Evolutionary conservation across 2,797 vertebrate genomes (phyloP).

Genomic region (Lepilemur ruficaudatus): DNA sequence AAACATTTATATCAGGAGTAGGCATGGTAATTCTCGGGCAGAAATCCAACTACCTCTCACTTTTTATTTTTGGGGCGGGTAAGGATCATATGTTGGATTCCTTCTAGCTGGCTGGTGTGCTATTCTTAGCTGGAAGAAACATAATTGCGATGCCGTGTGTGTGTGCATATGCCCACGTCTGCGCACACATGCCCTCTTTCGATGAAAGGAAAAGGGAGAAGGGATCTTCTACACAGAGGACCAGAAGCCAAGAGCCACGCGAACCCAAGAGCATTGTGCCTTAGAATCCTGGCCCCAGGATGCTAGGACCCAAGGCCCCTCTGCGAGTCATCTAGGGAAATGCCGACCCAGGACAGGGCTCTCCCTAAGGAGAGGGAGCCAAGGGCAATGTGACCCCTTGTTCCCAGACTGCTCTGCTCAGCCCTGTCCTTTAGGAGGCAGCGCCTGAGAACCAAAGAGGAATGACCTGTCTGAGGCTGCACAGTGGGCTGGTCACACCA

Average conservation of each 20-base stretch:
- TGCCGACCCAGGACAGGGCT: not conserved
- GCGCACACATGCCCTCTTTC: not conserved
- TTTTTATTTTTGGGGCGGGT: slow-evolving; percentile 35
- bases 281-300: not conserved
- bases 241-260: not conserved
- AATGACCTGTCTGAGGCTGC: not conserved
- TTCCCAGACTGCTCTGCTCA: not conserved
- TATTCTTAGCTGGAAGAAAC: slow-evolving; percentile 58
- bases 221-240: not conserved
- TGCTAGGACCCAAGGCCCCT: not conserved
- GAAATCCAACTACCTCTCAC: slow-evolving; percentile 8
- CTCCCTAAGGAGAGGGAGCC: not conserved
- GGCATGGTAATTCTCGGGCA: not conserved
- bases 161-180: not conserved
- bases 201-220: not conserved
- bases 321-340: not conserved
- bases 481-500: not conserved
- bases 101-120: slow-evolving; percentile 27
- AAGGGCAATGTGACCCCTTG: not conserved
- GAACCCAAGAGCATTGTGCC: not conserved
- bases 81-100: not conserved
- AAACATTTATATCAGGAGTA: not conserved
- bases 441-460: not conserved
- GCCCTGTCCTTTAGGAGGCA: not conserved
- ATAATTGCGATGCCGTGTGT: not conserved